These are phyloP conservation scores for Neolamprologus variostigma DNA, from an alignment of 2,113 vertebrate species.

Conservation along the genomic window DNA sequence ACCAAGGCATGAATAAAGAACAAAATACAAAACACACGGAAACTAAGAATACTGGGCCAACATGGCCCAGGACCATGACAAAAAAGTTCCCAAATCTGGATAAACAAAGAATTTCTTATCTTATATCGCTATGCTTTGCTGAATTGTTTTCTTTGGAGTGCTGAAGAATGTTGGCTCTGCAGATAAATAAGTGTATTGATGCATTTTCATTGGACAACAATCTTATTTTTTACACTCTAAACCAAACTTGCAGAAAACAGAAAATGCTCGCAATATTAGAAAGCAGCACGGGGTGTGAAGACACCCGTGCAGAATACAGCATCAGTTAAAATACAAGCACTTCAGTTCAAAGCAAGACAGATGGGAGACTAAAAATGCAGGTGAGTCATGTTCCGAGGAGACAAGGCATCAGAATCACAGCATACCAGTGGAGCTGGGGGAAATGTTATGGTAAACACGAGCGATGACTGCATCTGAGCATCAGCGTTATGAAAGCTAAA, in stretches of 20 bases:
- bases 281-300: not conserved
- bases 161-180: not conserved
- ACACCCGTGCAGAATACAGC: not conserved
- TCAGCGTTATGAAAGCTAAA: not conserved
- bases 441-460: not conserved
- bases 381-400: not conserved
- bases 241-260: not conserved
- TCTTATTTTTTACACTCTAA: not conserved
- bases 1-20: too few species aligned
- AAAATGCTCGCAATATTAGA: not conserved
- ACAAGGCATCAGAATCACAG: not conserved
- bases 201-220: not conserved
- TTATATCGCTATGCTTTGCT: not conserved
- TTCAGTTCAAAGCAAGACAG: not conserved
- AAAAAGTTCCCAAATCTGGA: not conserved
- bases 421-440: not conserved
- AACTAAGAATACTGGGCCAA: too few species aligned
- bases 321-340: not conserved
- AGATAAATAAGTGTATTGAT: not conserved
- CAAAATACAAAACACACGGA: too few species aligned
- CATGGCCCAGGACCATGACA: too few species aligned
- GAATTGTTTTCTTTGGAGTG: not conserved
- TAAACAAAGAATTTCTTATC: not conserved
- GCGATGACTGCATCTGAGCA: not conserved
- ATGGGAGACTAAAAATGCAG: not conserved